These are phyloP conservation scores for Odocoileus virginianus DNA, from an alignment of 2,113 vertebrate species.

Conservation along the genomic window DNA sequence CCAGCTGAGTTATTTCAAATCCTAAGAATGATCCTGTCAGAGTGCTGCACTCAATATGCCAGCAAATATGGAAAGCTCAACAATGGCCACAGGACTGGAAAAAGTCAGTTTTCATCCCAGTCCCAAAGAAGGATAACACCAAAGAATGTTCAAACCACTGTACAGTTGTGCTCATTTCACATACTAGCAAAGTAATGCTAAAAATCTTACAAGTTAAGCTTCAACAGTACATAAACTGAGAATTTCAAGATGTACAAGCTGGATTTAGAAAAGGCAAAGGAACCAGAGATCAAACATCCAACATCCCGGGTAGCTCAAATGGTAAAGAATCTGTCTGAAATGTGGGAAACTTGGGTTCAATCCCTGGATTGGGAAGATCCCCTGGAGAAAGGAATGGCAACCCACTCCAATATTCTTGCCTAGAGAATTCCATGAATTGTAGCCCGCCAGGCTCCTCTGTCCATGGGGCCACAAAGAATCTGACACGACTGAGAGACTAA, in stretches of 20 bases:
- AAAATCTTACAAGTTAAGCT: not conserved
- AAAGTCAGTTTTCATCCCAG: not conserved
- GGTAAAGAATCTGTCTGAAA: not conserved
- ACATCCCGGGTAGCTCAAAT: not conserved
- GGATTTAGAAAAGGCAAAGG: not conserved
- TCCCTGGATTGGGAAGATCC: not conserved
- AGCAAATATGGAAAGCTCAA: not conserved
- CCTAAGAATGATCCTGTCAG: not conserved
- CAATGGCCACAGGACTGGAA: not conserved
- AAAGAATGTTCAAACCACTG: not conserved
- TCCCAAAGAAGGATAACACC: not conserved
- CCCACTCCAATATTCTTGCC: not conserved
- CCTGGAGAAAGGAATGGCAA: not conserved
- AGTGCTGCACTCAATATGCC: not conserved
- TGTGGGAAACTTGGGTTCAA: not conserved
- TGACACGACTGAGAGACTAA: fast-evolving
- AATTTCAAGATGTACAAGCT: not conserved
- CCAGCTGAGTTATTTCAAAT: not conserved
- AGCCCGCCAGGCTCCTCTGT: not conserved
- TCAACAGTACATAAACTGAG: not conserved
- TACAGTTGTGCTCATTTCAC: not conserved
- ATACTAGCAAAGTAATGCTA: not conserved
- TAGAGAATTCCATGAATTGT: not conserved
- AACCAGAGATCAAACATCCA: not conserved
- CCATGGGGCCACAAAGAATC: not conserved